Evolutionary conservation across 2,797 vertebrate species (phyloP), one percentile per base, ranked within the genome.

Genomic region (Manis crassicaudata): DNA sequence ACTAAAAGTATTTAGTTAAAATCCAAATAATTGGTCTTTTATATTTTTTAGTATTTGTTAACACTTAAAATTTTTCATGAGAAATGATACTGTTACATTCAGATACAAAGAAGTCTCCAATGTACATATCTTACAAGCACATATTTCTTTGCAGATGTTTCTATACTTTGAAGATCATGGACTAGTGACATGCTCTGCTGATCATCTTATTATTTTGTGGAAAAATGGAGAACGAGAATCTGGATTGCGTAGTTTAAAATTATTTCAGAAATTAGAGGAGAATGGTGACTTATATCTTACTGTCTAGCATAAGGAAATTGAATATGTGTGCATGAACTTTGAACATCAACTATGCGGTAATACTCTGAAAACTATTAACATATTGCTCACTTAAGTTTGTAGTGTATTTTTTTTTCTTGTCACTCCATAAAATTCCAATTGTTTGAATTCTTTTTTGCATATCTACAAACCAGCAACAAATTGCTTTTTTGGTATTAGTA

Each of bases 161-260:
- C 92, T 99, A 67, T 99, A 99, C 97, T 99, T 99, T 77, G 97
- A 98, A 97, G 99, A 99, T 87, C 99, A 99, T 67, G 99, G 99
- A 54, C 91, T 99, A 97, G 99, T 99, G 96, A 99, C 99, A 0
- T 99, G 99, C 96, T 99, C 99, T 60, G 98, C 99, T 0, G 99
- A 99, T 98, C 99, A 99, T 95, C 99, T 99, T 95, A 98, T 99
- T 96, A 99, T 99, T 87, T 97, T 99, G 97, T 99, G 99, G 99
- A 99, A 99, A 98, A 98, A 99, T 73, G 99, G 99, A 80, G 99
- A 99, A 92, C 97, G 98, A 85, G 99, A 99, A 98, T 99, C 99
- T 14, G 99, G 98, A 92, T 98, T 99, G 75, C 99, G 99, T 96
- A 99, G 99, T 95, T 98, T 99, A 94, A 98, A 98, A 2, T 98